Percentiles rank a stretch among this genome's conserved stretches.
phyloP scores from a whole-genome alignment of 2,797 vertebrate species.

The Rhabdophis nuchalis region DNA sequence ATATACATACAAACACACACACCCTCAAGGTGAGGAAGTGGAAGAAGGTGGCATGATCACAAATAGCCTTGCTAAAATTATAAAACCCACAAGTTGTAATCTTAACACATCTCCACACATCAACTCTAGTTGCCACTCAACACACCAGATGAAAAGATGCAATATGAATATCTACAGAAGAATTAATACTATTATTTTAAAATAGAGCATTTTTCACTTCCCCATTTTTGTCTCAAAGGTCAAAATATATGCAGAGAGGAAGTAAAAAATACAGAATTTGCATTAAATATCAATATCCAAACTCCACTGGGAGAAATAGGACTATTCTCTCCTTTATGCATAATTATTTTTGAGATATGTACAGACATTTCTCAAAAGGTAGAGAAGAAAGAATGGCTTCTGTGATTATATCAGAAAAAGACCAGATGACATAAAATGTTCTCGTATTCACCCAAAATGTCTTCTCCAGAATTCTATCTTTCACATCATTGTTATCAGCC shows the following conservation, averaged over 20 bases:
- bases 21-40: background rate
- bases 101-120: background rate
- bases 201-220: background rate
- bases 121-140: background rate
- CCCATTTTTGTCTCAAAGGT: background rate
- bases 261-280: background rate
- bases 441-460: background rate
- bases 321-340: background rate
- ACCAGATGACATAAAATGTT: background rate
- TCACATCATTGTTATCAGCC: background rate
- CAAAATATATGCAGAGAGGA: background rate
- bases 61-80: background rate
- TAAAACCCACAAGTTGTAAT: background rate
- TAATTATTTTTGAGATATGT: background rate
- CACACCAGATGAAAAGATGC: background rate
- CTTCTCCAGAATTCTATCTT: background rate
- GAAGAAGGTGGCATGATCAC: background rate
- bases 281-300: background rate
- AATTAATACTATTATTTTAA: background rate
- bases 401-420: background rate
- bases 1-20: background rate
- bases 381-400: background rate
- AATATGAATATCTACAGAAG: background rate
- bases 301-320: background rate
- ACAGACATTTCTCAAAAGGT: background rate